Base-by-base conservation (phyloP, 2,113 vertebrate genomes). In the Recurvirostra avosetta region DNA sequence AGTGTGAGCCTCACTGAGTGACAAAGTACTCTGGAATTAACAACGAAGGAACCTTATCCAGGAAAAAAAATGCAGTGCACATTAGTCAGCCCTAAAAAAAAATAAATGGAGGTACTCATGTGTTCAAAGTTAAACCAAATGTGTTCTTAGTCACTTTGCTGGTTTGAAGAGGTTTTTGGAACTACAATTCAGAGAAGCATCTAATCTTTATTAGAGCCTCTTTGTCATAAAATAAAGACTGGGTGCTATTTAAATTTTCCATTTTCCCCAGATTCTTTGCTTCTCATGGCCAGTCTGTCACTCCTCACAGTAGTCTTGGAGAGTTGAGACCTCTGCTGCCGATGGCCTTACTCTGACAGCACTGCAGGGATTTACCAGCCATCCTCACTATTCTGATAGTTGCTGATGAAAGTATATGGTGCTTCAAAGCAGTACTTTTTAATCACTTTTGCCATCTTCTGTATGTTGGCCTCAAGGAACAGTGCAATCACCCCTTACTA, bases 21-120 rank as follows among this genome's bases (percentile, higher is more conserved):
- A 73, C 49, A 82, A 40, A 55, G 26, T 8, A 6, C 38, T 40
- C 49, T 15, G n/a, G 29, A 80, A 50, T 50, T 50, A 80, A 62
- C 21, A 38, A 34, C 0, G 0, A 32, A 50, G 63, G 50, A 45
- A 88, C 36, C 4, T 26, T 21, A n/a, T 2, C 30, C 17, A 13
- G 43, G 25, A 7, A n/a, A 53, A 73, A 47, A 43, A 63, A 22
- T 11, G 22, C 3, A 15, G 22, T 2, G 43, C 21, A 45, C 17
- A 5, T 43, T 45, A 56, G 23, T 55, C 17, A 78, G 45, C 23
- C 34, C 22, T 18, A 19, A 8, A 21, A 56, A 56, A 30, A 25
- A 68, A 17, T 9, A 29, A 53, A 72, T 19, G 15, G 40, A 72
- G 49, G 47, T 17, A 43, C 21, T 75, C 1, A 0, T 7, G 25